Evolutionary conservation across 2,113 vertebrate genomes (phyloP).

Genomic region (Chloroceryle aenea): DNA sequence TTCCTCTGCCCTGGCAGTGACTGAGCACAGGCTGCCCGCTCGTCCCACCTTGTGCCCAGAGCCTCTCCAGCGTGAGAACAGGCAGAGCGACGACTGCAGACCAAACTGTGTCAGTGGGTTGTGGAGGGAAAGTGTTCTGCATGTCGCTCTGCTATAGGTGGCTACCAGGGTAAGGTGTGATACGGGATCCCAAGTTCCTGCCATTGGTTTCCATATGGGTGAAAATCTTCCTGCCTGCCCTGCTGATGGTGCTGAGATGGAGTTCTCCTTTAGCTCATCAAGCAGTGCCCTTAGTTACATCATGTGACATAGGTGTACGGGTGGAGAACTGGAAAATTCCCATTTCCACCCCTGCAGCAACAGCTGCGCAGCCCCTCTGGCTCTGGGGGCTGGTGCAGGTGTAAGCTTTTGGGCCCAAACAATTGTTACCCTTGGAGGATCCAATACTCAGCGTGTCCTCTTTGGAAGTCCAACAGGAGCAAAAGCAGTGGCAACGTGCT

Average conservation of each 20-base stretch:
- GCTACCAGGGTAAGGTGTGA: not conserved
- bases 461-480: not conserved
- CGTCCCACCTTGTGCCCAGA: not conserved
- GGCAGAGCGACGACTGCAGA: accelerated
- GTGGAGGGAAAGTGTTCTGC: not conserved
- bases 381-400: not conserved
- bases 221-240: too few relatives aligned
- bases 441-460: accelerated
- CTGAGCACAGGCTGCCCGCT: not conserved
- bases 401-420: not conserved
- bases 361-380: not conserved
- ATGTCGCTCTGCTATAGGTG: not conserved
- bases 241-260: not conserved
- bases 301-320: not conserved
- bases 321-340: too few relatives aligned
- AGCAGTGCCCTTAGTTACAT: not conserved
- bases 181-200: accelerated
- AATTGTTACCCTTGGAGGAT: not conserved
- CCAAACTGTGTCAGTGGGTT: too few relatives aligned
- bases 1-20: accelerated
- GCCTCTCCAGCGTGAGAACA: accelerated
- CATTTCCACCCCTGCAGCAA: not conserved
- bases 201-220: not conserved
- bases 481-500: accelerated
- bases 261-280: too few relatives aligned